phyloP scores from a whole-genome alignment of 2,113 vertebrate species.

The Dipodomys ordii region DNA sequence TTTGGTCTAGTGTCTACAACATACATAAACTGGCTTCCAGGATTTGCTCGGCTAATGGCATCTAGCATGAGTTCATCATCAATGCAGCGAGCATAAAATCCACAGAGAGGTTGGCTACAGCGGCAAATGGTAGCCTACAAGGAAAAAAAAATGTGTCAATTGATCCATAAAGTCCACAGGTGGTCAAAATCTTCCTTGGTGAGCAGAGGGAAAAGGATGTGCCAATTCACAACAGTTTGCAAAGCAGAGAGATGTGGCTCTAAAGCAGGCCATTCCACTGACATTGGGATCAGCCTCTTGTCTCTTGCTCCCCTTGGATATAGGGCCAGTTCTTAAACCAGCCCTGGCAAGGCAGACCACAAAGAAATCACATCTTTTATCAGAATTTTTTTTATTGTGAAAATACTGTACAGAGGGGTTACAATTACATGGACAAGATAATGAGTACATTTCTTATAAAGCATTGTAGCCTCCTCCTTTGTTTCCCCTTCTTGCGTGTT shows the following conservation, averaged over 20 bases:
- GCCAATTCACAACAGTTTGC: neutral
- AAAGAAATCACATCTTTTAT: neutral
- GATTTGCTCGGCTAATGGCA: conserved; percentile 89
- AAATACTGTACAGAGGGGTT: no score
- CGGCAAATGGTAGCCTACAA: conserved; percentile 91
- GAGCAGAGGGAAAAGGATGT: neutral
- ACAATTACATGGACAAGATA: no score
- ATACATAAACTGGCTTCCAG: conserved; percentile 90
- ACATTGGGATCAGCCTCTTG: neutral
- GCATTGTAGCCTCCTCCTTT: no score
- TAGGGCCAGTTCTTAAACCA: neutral
- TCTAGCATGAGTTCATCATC: conserved; percentile 92
- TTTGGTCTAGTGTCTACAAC: conserved; percentile 92
- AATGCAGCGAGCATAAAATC: conserved; percentile 88
- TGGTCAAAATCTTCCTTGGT: conserved; percentile 10
- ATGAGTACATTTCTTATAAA: no score
- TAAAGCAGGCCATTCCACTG: neutral
- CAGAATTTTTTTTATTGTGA: no score
- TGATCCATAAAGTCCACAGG: neutral
- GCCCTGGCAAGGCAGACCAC: conserved; percentile 8
- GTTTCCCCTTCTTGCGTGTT: neutral
- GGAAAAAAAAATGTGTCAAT: neutral
- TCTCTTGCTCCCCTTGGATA: neutral
- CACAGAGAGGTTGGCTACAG: conserved; percentile 90
- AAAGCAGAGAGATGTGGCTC: neutral